Evolutionary conservation across 2,113 vertebrate genomes (phyloP).

Genomic region (Falco punctatus): DNA sequence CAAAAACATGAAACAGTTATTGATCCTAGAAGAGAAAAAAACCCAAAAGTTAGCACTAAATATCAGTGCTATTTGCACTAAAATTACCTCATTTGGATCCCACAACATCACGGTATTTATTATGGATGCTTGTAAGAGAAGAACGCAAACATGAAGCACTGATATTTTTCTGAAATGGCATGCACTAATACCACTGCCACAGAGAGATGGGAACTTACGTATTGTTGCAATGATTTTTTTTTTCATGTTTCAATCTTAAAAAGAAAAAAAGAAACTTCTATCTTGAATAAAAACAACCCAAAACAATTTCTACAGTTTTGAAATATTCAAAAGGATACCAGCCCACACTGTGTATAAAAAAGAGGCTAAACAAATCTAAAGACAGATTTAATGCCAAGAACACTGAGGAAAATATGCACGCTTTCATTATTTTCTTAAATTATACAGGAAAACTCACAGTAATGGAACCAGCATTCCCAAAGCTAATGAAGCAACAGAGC

Average conservation of each 20-base stretch:
- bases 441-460: conserved; percentile 87
- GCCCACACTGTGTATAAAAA: conserved; percentile 21
- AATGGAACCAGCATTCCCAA: conserved; percentile 81
- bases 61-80: not conserved
- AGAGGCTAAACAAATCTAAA: conserved; percentile 66
- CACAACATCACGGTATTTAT: not conserved
- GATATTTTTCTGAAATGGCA: not conserved
- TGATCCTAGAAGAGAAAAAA: not conserved
- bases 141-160: not conserved
- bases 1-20: conserved; percentile 20
- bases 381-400: conserved; percentile 63
- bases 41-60: not conserved
- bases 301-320: conserved; percentile 53
- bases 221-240: not conserved
- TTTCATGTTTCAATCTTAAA: not conserved
- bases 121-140: not conserved
- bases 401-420: conserved; percentile 51
- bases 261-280: not conserved
- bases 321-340: conserved; percentile 66
- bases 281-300: not conserved
- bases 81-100: not conserved
- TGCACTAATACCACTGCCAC: not conserved
- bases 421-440: conserved; percentile 76
- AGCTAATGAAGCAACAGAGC: conserved; percentile 83
- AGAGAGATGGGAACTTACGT: not conserved